phyloP scores from a whole-genome alignment of 1,140 invertebrate genomes.

The Portunus trituberculatus region DNA sequence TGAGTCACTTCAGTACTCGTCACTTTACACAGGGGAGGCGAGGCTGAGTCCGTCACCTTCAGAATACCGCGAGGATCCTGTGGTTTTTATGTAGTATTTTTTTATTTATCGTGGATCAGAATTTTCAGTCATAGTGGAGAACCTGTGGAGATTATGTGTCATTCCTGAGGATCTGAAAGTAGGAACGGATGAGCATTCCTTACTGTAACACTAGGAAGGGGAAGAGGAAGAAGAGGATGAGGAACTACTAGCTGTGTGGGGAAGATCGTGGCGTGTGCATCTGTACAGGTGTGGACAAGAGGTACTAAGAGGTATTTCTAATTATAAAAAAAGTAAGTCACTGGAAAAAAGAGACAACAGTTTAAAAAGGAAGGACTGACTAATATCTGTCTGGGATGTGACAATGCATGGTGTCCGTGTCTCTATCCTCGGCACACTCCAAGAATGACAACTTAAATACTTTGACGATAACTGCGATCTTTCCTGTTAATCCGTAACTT shows the following conservation, averaged over 20 bases:
- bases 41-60: background rate
- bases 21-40: background rate
- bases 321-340: no score
- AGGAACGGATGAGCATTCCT: background rate
- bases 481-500: background rate
- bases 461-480: background rate
- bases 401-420: background rate
- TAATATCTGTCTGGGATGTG: background rate
- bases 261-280: background rate
- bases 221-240: background rate
- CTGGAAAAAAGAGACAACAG: no score
- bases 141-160: background rate
- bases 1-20: no score
- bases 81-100: background rate
- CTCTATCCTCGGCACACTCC: background rate
- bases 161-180: slow-evolving; percentile 13
- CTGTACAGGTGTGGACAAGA: background rate
- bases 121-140: background rate
- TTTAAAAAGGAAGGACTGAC: no score
- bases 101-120: background rate
- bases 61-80: background rate
- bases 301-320: background rate
- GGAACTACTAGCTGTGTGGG: background rate
- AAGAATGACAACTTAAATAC: background rate
- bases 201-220: background rate